Conservation (phyloP, 2,888 invertebrate genomes). For the Lasioglossum vierecki region DNA sequence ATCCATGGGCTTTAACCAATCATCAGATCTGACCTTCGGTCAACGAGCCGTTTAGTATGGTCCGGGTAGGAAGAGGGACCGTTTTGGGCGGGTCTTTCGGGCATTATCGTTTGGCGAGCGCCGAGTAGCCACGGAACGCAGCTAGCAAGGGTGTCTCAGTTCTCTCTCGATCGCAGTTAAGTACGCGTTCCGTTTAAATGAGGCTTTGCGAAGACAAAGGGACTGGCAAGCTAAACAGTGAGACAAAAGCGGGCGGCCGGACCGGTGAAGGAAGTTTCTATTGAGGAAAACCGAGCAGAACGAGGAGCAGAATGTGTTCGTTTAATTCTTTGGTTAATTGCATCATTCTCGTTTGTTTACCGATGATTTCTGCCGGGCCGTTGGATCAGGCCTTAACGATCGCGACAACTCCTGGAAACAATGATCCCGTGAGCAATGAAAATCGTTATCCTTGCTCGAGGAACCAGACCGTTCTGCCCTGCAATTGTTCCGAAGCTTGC, state of each 20-base stretch:
- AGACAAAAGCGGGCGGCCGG: constrained; percentile 7
- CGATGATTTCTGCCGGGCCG: not conserved
- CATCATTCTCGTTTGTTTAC: not conserved
- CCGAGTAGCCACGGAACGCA: constrained; percentile 16
- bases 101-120: constrained; percentile 29
- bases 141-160: constrained; percentile 37
- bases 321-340: constrained; percentile 13
- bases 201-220: constrained; percentile 21
- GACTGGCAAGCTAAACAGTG: constrained; percentile 14
- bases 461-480: not conserved
- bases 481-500: not conserved
- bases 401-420: not conserved
- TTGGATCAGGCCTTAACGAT: not conserved
- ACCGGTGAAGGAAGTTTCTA: not conserved
- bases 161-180: constrained; percentile 36
- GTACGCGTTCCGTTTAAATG: constrained; percentile 40
- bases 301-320: constrained; percentile 1
- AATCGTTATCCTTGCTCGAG: not conserved
- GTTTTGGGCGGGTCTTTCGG: constrained; percentile 48
- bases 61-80: constrained; percentile 15
- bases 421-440: not conserved
- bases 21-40: constrained; percentile 18
- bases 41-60: not conserved
- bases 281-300: not conserved
- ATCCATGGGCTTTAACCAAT: not conserved